Evolutionary conservation across 2,797 vertebrate species (phyloP), one percentile per base, ranked within the genome.

Genomic region (Crenichthys baileyi): DNA sequence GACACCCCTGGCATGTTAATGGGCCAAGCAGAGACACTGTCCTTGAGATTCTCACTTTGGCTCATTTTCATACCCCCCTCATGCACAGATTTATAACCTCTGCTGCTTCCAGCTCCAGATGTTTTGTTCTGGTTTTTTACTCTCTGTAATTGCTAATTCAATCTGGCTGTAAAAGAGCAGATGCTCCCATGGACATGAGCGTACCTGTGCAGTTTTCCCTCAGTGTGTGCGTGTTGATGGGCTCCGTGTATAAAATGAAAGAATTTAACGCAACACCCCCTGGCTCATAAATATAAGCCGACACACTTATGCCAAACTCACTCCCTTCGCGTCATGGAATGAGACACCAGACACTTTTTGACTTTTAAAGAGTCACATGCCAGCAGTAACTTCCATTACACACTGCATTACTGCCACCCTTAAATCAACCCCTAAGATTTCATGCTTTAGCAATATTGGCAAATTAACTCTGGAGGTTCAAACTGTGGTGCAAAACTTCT

Each of bases 61-160:
- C 93, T 94, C 91, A 91, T 94, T 95, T 96, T 95, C 92, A 93
- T 93, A 93, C 81, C 87, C 90, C 88, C 92, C 90, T 36, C n/a
- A n/a, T 75, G 81, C 88, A 82, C 91, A 92, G 92, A 93, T 95
- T 95, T 95, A 94, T 94, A 93, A 92, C 93, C 91, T 94, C 92
- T 88, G 88, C 92, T 91, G 92, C 93, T 95, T 93, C 94, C 91
- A 90, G 94, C 94, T 95, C 95, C 95, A 95, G 95, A 95, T 95
- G 95, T 95, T 95, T 94, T 92, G 86, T 90, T 92, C 92, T 92
- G 92, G 74, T 92, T 95, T 94, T 70, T 95, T 94, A 95, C 94
- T 95, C 94, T 90, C 91, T 94, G 90, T 95, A 95, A 95, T 95
- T 95, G 94, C 93, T 95, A 94, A 95, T 95, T 94, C 94, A 95